Evolutionary conservation across 1,140 invertebrate species (phyloP).

Genomic region (Colletes latitarsis): DNA sequence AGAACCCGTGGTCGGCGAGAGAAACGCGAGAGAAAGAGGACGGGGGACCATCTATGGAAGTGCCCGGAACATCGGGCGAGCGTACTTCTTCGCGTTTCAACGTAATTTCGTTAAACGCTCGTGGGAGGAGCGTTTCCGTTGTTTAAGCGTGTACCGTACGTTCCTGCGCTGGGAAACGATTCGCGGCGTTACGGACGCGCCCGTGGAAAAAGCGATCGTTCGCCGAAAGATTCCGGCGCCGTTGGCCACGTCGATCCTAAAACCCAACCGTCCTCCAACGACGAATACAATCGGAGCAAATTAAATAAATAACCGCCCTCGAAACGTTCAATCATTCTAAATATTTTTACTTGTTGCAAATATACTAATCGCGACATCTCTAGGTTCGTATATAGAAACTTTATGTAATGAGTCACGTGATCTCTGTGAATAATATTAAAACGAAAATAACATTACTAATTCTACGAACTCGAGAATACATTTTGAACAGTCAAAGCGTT

Average conservation of each 20-base stretch:
- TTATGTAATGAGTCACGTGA: too few species aligned
- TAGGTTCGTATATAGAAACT: too few species aligned
- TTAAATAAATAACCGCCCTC: too few species aligned
- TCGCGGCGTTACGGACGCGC: slow-evolving; percentile 10
- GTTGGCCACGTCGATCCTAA: neutral
- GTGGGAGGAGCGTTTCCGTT: slow-evolving; percentile 53
- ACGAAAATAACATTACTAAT: too few species aligned
- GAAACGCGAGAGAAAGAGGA: slow-evolving; percentile 7
- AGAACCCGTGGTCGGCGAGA: neutral
- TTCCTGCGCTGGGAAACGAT: slow-evolving; percentile 8
- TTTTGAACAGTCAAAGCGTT: too few species aligned
- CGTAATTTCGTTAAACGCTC: slow-evolving; percentile 67
- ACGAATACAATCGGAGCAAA: too few species aligned
- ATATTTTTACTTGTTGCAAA: too few species aligned
- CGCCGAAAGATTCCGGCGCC: neutral
- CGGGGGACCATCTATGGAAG: slow-evolving; percentile 13
- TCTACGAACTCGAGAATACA: too few species aligned
- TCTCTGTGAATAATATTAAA: too few species aligned
- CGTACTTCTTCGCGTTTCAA: slow-evolving; percentile 65
- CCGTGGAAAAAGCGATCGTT: slow-evolving; percentile 35
- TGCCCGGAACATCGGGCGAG: slow-evolving; percentile 28
- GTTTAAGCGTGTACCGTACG: slow-evolving; percentile 50
- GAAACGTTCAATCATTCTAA: too few species aligned
- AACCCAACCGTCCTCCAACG: neutral
- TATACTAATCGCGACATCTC: too few species aligned